These are phyloP conservation scores for Lycodopsis pacificus DNA, from an alignment of 2,797 vertebrate species.

Conservation along the genomic window DNA sequence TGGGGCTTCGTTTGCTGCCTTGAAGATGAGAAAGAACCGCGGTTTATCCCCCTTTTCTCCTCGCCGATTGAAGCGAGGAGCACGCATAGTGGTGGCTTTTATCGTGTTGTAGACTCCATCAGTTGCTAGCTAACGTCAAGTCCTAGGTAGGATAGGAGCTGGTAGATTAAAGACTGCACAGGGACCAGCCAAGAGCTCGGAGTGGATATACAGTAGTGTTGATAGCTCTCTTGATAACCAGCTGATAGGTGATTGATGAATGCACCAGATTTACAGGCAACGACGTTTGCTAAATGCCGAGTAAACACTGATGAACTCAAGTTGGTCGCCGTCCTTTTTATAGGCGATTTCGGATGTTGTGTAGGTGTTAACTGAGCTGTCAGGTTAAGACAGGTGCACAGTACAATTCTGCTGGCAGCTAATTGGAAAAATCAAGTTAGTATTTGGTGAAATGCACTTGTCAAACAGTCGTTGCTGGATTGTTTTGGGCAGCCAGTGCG, in stretches of 20 bases:
- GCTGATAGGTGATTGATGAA: constrained; percentile 75
- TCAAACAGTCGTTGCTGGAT: constrained; percentile 4
- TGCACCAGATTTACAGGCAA: constrained; percentile 73
- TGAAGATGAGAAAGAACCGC: constrained; percentile 29
- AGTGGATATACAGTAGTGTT: background rate
- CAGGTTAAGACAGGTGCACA: constrained; percentile 64
- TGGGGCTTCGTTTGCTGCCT: constrained; percentile 44
- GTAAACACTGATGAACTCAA: constrained; percentile 46
- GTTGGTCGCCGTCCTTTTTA: background rate
- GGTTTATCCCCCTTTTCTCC: constrained; percentile 50
- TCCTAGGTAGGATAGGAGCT: constrained; percentile 45
- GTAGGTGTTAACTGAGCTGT: constrained; percentile 37
- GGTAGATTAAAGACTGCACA: constrained; percentile 20
- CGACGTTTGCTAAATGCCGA: constrained; percentile 50
- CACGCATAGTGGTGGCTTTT: constrained; percentile 54
- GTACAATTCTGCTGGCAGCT: constrained; percentile 3
- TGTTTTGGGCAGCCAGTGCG: constrained; percentile 31
- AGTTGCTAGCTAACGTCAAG: constrained; percentile 66
- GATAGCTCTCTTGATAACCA: constrained; percentile 26
- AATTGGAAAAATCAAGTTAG: constrained; percentile 30
- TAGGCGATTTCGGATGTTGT: constrained; percentile 17
- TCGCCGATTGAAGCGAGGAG: constrained; percentile 55
- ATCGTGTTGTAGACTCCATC: constrained; percentile 63
- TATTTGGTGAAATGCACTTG: constrained; percentile 45
- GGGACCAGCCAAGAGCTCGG: background rate